A percentile compares a stretch with the other conserved stretches of the same genome.
phyloP scores from a whole-genome alignment of 2,113 vertebrate genomes.

The Acanthisitta chloris region DNA sequence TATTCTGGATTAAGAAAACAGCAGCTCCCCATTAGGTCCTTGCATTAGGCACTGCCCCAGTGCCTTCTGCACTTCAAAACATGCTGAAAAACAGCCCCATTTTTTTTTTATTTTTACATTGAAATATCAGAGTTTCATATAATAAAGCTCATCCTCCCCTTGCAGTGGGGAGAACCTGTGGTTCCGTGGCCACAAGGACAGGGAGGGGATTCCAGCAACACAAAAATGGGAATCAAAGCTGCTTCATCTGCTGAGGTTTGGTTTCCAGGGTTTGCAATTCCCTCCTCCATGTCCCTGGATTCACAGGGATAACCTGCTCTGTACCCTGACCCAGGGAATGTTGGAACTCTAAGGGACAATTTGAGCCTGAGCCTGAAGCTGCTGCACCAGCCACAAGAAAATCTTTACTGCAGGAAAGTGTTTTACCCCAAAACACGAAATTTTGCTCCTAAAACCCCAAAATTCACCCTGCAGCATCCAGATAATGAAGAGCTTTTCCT shows the following conservation, averaged over 20 bases:
- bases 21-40: neutral
- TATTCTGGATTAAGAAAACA: conserved; percentile 20
- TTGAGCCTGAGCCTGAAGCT: neutral
- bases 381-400: neutral
- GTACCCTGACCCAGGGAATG: neutral
- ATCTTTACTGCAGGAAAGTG: neutral
- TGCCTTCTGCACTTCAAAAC: neutral
- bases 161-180: rapidly evolving
- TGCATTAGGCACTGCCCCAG: neutral
- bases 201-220: neutral
- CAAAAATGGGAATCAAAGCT: neutral
- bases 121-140: neutral
- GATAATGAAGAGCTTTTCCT: neutral
- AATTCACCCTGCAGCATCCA: neutral
- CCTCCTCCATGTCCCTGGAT: too few relatives aligned
- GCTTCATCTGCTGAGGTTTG: neutral
- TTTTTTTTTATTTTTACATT: neutral
- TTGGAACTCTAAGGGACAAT: neutral
- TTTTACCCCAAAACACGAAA: neutral
- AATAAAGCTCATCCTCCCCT: neutral
- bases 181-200: neutral
- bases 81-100: neutral
- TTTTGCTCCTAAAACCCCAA: neutral
- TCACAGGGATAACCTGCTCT: too few relatives aligned
- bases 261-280: neutral